These are phyloP conservation scores for Trichonephila inaurata DNA, from an alignment of 1,140 invertebrate species.

Conservation along the genomic window DNA sequence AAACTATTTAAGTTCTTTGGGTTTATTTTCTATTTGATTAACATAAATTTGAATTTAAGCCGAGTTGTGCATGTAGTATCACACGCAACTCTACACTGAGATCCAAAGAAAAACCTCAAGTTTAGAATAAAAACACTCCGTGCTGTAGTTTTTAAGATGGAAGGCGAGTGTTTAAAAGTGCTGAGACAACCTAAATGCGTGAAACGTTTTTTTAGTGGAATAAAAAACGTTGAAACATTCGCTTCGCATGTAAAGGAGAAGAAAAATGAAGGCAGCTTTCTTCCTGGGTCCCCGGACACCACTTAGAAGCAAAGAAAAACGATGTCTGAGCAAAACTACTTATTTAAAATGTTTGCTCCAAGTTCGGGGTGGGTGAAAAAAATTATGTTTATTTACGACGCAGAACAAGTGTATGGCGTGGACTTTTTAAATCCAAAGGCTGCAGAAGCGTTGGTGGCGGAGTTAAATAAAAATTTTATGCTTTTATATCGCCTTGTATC, in stretches of 20 bases:
- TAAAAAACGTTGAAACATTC: background rate
- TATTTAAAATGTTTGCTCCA: background rate
- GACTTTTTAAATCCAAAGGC: background rate
- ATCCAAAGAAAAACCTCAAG: no score
- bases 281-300: background rate
- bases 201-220: background rate
- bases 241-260: background rate
- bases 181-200: background rate
- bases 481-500: background rate
- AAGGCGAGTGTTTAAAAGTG: background rate
- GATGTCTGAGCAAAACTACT: slow-evolving; percentile 14
- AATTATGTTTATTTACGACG: background rate
- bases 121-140: background rate
- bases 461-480: background rate
- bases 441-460: background rate
- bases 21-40: no score
- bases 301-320: slow-evolving; percentile 25
- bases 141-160: background rate
- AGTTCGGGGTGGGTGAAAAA: background rate
- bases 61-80: no score
- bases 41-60: no score
- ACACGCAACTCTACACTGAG: no score
- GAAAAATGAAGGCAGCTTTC: background rate
- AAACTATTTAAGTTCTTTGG: no score
- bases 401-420: background rate